phyloP scores from a whole-genome alignment of 2,888 invertebrate species.

The Mesorhabditis belari region DNA sequence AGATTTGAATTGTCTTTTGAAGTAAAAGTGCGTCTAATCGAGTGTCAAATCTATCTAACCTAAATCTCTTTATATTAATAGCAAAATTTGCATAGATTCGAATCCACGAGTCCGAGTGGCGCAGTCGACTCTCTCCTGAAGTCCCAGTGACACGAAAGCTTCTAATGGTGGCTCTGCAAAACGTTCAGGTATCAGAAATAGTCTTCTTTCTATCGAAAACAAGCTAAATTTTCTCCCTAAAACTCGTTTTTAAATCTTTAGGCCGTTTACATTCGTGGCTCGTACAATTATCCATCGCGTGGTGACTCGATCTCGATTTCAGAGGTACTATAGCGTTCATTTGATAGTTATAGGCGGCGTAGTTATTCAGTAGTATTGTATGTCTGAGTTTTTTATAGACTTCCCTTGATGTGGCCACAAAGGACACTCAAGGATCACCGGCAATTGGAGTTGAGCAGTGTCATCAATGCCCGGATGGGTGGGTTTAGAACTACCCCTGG shows the following conservation, averaged over 20 bases:
- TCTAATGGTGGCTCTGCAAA: constrained; percentile 85
- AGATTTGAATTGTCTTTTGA: too few relatives aligned
- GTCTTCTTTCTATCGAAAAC: constrained; percentile 29
- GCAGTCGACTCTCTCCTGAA: constrained; percentile 61
- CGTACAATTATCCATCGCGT: constrained; percentile 38
- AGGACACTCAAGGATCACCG: constrained; percentile 3
- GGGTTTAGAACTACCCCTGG: too few relatives aligned
- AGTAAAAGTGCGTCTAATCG: too few relatives aligned
- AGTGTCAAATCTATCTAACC: neutral
- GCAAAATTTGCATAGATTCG: too few relatives aligned
- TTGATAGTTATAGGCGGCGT: neutral
- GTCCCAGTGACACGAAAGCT: constrained; percentile 66
- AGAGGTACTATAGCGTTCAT: constrained; percentile 17
- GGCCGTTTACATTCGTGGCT: constrained; percentile 39
- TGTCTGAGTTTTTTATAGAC: constrained; percentile 9
- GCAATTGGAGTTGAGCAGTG: constrained; percentile 42
- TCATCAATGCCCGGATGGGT: constrained; percentile 32
- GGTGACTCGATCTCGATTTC: constrained; percentile 38
- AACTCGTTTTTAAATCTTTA: neutral
- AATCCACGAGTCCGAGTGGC: constrained; percentile 64
- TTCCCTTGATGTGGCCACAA: constrained; percentile 69
- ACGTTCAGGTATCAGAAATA: constrained; percentile 63
- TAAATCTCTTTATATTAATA: neutral
- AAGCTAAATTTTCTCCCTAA: neutral
- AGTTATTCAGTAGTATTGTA: neutral